Conservation (phyloP, 2,797 vertebrate genomes). For the Psittacula echo region DNA sequence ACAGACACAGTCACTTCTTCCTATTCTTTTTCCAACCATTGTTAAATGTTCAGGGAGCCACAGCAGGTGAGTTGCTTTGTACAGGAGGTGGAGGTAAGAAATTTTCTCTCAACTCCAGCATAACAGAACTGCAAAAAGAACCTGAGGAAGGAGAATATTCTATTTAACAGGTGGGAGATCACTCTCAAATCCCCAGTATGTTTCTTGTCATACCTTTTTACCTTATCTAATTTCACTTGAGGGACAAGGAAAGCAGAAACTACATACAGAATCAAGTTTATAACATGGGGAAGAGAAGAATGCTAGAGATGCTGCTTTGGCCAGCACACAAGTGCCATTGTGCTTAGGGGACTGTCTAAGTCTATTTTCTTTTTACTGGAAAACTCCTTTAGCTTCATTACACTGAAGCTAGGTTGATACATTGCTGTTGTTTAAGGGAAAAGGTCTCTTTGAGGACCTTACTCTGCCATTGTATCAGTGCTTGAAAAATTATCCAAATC, state of each 20-base stretch:
- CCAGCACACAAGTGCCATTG: fast-evolving
- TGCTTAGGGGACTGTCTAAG: neutral
- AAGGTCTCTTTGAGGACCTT: neutral
- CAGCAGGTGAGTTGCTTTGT: neutral
- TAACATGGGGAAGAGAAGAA: neutral
- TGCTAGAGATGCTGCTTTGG: neutral
- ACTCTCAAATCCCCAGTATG: neutral
- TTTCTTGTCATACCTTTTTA: neutral
- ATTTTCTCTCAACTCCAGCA: neutral
- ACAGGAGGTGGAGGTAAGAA: neutral
- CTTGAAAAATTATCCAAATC: neutral
- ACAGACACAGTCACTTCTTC: neutral
- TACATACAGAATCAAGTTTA: neutral
- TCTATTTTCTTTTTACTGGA: neutral
- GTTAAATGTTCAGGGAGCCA: neutral
- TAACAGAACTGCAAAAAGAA: neutral
- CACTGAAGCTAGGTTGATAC: neutral
- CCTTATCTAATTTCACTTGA: neutral
- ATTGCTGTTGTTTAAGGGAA: neutral
- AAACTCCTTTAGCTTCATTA: neutral
- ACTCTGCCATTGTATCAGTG: neutral
- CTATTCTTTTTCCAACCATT: neutral
- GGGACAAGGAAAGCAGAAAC: neutral
- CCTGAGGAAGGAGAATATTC: neutral
- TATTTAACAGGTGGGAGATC: neutral